Evolutionary conservation across 1,140 invertebrate species (phyloP), one percentile per base, ranked within the genome.

Genomic region (Ylistrum balloti): DNA sequence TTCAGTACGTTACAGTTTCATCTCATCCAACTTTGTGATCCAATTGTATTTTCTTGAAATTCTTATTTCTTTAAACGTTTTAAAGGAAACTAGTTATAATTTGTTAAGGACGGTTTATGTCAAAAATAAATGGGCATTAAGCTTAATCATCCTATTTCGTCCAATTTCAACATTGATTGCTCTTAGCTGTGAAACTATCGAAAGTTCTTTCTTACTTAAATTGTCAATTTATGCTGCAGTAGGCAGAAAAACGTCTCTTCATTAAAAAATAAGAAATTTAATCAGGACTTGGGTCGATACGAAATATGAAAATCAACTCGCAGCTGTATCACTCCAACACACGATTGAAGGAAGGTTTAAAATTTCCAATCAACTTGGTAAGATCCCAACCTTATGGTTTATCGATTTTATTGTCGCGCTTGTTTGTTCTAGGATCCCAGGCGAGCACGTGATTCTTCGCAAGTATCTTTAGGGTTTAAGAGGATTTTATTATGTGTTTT

Each of bases 351-450:
- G n/a, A 5, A 28, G 56, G 22, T 74, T 74, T 74, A n/a, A 74
- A 74, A 74, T 74, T 74, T 28, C 56, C 56, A 74, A 74, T 74
- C 56, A 74, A 74, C 56, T n/a, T 28, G 56, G 56, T 74, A 74
- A 74, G 56, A 74, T 28, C 56, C 56, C 13, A 74, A 28, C 56
- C 56, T 74, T 74, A 74, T 74, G n/a, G 56, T 74, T n/a, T 74
- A 74, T 74, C 56, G 56, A 74, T 74, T 74, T n/a, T n/a, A n/a
- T 74, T 5, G 2, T 7, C 5, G 28, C 0, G 22, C 28, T 2
- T 28, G n/a, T 74, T 74, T 74, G 56, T 74, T 74, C 56, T 74
- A 28, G 56, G 56, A 3, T 74, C 7, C 28, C 7, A n/a, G n/a
- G 22, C 56, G 56, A 74, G n/a, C 56, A 17, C n/a, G 22, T 9